Base-by-base conservation (phyloP, 23 tunicate species). In the Diplosoma virens region DNA sequence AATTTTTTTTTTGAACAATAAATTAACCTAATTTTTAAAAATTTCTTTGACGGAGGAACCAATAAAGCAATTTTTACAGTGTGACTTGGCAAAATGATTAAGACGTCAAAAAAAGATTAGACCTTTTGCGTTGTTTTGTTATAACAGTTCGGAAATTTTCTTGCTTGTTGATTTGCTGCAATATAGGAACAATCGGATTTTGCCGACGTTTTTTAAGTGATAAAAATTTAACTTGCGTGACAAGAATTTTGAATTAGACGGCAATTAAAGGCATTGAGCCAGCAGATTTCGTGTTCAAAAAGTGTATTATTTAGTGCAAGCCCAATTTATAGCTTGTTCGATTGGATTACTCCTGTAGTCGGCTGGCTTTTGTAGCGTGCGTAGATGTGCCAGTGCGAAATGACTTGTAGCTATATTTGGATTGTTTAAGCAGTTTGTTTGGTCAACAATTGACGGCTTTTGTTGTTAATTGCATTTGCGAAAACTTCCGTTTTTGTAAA, bases 261-360 rank as follows among this genome's bases (percentile, higher is more conserved):
- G 59, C 60, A 64, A 65, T 66, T 66, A 54, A 53, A 66, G 84
- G 77, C 76, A 67, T 34, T 23, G 22, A 34, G 77, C 84, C 76
- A 80, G 67, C 37, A 23, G 55, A 41, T 67, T 67, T 68, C 77
- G 77, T 67, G 77, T 67, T 70, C 31, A 68, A 66, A 60, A 70
- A 48, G 56, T 78, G 83, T 64, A 64, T 26, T 72, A 72, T 47
- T 47, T 50, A 24, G 23, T 60, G 47, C 61, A 72, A 72, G 18
- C 46, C 3, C 4, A 3, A 7, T 6, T 47, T n/a, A 72, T 48
- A 3, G 61, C 61, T 72, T 72, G 78, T 72, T 61, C 69, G 18
- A 27, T 5, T 7, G 69, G 50, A 61, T 9, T 3, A 3, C 6
- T 9, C 9, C 35, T 61, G 34, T 29, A 11, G 6, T 61, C 35